Evolutionary conservation across 2,888 invertebrate species (phyloP).

Genomic region (Trilocha varians): DNA sequence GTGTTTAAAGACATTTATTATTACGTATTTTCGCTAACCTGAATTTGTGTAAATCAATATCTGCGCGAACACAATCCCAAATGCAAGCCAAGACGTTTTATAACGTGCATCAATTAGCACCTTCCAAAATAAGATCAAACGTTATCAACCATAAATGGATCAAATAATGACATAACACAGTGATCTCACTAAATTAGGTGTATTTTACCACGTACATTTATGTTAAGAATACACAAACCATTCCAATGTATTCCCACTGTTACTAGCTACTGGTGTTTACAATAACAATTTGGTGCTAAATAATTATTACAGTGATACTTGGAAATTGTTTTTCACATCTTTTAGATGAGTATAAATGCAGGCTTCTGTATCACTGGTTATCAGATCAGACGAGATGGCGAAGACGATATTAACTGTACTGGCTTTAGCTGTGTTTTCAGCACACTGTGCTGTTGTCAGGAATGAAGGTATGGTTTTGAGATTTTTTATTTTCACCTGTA

Average conservation of each 20-base stretch:
- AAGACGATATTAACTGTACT: slow-evolving; percentile 14
- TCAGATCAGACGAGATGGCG: slow-evolving; percentile 28
- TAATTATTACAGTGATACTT: slow-evolving; percentile 32
- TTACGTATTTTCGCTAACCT: no score
- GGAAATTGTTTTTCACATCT: slow-evolving; percentile 28
- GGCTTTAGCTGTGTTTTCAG: slow-evolving; percentile 16
- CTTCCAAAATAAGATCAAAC: neutral
- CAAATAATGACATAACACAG: slow-evolving; percentile 18
- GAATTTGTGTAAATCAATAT: no score
- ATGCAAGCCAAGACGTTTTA: no score
- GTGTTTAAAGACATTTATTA: no score
- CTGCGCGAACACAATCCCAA: no score
- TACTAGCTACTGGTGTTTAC: slow-evolving; percentile 28
- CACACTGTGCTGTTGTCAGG: slow-evolving; percentile 16
- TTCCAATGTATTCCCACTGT: slow-evolving; percentile 31
- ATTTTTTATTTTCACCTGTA: neutral
- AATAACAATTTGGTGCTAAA: slow-evolving; percentile 29
- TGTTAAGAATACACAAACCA: slow-evolving; percentile 21
- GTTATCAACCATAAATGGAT: neutral
- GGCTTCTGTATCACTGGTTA: slow-evolving; percentile 7
- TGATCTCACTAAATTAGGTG: slow-evolving; percentile 18
- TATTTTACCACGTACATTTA: slow-evolving; percentile 15
- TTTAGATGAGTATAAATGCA: slow-evolving; percentile 36
- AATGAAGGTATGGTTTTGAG: slow-evolving; percentile 16
- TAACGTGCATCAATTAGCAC: neutral